These are phyloP conservation scores for Cephalotes varians DNA, from an alignment of 2,888 invertebrate species.

Conservation along the genomic window DNA sequence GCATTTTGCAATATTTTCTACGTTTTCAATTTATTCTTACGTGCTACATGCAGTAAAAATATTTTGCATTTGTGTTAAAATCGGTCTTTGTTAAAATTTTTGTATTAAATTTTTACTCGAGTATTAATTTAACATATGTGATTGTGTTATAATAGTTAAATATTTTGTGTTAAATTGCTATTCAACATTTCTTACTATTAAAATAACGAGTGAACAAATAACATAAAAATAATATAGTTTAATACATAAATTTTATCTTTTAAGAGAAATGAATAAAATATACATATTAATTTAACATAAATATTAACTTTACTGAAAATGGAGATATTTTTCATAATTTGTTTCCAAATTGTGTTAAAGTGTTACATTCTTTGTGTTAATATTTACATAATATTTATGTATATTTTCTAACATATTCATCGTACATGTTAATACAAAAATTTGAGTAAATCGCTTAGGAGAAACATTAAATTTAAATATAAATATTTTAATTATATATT, in stretches of 20 bases:
- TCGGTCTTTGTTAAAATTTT: neutral
- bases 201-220: neutral
- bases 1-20: neutral
- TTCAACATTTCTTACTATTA: neutral
- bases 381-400: no score
- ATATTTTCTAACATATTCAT: no score
- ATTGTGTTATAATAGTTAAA: neutral
- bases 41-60: neutral
- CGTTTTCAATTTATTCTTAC: neutral
- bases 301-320: no score
- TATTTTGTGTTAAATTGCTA: neutral
- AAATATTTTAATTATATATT: neutral
- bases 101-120: neutral
- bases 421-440: no score
- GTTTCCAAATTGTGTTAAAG: no score
- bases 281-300: no score
- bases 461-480: no score
- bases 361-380: no score
- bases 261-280: neutral
- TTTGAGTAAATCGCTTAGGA: no score
- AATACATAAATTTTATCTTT: neutral
- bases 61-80: neutral
- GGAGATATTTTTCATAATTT: no score
- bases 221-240: neutral
- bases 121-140: neutral